These are phyloP conservation scores for Azorinus chamasolen DNA, from an alignment of 2,888 invertebrate species.

Conservation along the genomic window DNA sequence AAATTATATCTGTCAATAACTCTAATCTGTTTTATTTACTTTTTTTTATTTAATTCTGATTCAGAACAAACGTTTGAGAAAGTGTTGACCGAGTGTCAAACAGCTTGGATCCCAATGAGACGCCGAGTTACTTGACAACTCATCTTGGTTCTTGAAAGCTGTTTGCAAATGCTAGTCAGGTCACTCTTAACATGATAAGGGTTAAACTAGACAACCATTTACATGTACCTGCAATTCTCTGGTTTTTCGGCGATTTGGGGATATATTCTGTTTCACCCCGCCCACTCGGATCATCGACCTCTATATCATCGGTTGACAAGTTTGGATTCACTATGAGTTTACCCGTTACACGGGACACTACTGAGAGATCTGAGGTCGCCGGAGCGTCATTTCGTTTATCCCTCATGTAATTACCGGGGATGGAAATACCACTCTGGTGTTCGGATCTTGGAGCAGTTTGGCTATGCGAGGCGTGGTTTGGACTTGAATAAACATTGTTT, in stretches of 20 bases:
- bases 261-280: neutral
- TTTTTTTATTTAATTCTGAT: no score
- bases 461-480: no score
- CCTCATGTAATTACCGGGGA: conserved; percentile 2
- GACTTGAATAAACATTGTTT: no score
- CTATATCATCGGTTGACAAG: conserved; percentile 40
- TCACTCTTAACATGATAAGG: neutral
- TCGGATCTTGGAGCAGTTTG: no score
- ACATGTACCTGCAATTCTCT: neutral
- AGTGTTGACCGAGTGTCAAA: no score
- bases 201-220: neutral
- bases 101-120: no score
- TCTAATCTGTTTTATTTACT: no score
- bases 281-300: conserved; percentile 26
- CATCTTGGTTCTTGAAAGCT: neutral
- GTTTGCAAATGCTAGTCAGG: neutral
- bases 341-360: conserved; percentile 25
- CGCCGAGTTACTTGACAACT: no score
- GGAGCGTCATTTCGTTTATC: conserved; percentile 16
- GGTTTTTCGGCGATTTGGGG: neutral
- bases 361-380: conserved; percentile 6
- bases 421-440: neutral
- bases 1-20: no score
- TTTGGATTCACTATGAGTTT: conserved; percentile 21
- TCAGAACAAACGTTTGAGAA: no score